These are phyloP conservation scores for Pangasianodon hypophthalmus DNA, from an alignment of 2,113 vertebrate genomes.

Conservation along the genomic window DNA sequence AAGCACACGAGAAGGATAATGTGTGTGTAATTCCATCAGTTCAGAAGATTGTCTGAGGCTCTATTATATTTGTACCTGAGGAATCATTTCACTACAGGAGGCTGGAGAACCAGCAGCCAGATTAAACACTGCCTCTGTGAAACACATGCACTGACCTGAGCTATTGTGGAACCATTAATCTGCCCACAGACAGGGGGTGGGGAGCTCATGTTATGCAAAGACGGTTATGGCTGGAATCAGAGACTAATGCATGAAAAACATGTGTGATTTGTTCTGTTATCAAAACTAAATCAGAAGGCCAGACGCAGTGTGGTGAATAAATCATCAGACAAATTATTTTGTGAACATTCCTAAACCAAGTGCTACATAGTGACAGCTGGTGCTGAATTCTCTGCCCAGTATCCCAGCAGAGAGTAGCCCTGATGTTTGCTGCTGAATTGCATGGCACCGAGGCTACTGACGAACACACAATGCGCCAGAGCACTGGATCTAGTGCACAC, in stretches of 20 bases:
- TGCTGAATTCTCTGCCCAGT: conserved; percentile 37
- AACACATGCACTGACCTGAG: conserved; percentile 55
- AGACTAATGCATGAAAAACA: background rate
- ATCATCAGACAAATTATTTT: conserved; percentile 27
- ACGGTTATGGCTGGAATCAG: background rate
- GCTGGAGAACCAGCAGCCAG: conserved; percentile 56
- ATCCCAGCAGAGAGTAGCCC: conserved; percentile 16
- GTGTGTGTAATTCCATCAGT: conserved; percentile 60
- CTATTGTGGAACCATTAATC: conserved; percentile 59
- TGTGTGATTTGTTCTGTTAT: conserved; percentile 14
- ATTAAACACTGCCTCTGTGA: conserved; percentile 52
- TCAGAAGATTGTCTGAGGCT: conserved; percentile 64
- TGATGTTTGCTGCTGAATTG: conserved; percentile 27
- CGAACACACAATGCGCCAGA: background rate
- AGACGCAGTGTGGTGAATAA: background rate
- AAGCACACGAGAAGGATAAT: conserved; percentile 50
- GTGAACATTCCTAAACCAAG: conserved; percentile 57
- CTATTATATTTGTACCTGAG: conserved; percentile 61
- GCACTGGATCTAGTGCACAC: background rate
- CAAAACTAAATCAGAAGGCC: conserved; percentile 8
- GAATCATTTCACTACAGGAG: conserved; percentile 54
- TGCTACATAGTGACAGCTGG: conserved; percentile 57
- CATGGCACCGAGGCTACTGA: conserved; percentile 6
- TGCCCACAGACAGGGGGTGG: conserved; percentile 50
- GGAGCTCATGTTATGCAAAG: conserved; percentile 2